phyloP scores from a whole-genome alignment of 2,113 vertebrate genomes.

The Neodontobutis hainanensis region DNA sequence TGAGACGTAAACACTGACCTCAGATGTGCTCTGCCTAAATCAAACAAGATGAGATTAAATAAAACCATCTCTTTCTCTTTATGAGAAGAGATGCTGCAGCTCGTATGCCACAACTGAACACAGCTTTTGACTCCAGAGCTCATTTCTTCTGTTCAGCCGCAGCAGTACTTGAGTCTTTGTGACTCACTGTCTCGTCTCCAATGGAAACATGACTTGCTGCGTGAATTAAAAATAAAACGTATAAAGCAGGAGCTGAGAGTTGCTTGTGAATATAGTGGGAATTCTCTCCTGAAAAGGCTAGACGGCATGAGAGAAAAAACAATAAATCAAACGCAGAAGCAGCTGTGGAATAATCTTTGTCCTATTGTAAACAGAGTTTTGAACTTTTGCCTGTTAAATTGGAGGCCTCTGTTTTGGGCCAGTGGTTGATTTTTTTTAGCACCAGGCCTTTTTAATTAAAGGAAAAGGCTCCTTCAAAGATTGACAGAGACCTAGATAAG shows the following conservation, averaged over 20 bases:
- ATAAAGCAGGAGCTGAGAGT: slow-evolving; percentile 20
- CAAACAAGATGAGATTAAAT: neutral
- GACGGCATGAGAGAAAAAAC: slow-evolving; percentile 3
- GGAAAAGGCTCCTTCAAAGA: slow-evolving; percentile 14
- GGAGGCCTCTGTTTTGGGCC: slow-evolving; percentile 12
- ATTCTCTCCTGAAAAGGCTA: slow-evolving; percentile 41
- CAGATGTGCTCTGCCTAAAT: neutral
- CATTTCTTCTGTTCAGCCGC: slow-evolving; percentile 7
- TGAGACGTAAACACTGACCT: slow-evolving; percentile 55
- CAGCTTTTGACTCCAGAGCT: slow-evolving; percentile 3
- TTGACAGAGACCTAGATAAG: slow-evolving; percentile 33
- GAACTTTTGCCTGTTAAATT: slow-evolving; percentile 33
- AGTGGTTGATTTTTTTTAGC: slow-evolving; percentile 18
- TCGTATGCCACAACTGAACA: neutral
- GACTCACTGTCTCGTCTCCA: slow-evolving; percentile 44
- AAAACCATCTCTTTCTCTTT: neutral
- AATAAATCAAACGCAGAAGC: slow-evolving; percentile 39
- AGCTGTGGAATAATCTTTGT: slow-evolving; percentile 40
- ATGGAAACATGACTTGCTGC: slow-evolving; percentile 27
- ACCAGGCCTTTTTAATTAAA: slow-evolving; percentile 38
- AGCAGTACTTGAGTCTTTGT: slow-evolving; percentile 6
- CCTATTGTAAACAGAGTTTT: slow-evolving; percentile 40
- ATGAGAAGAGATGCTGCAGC: neutral
- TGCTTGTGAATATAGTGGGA: slow-evolving; percentile 28
- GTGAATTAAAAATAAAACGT: neutral